phyloP scores from a whole-genome alignment of 1,140 invertebrate genomes.

The Trypoxylus dichotomus region DNA sequence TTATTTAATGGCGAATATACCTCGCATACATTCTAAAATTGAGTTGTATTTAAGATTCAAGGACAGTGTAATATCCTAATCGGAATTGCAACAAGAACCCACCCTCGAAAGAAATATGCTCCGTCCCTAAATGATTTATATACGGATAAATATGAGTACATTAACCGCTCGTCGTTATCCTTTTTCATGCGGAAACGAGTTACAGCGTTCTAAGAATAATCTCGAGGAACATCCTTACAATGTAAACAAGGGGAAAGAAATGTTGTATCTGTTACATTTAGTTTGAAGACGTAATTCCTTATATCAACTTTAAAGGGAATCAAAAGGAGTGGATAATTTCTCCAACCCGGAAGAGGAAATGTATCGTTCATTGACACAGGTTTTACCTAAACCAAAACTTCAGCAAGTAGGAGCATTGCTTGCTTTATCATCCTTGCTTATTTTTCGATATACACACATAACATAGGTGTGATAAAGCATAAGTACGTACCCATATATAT shows the following conservation, averaged over 20 bases:
- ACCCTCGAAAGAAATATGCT: neutral
- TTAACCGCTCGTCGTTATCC: neutral
- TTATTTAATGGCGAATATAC: too few species aligned
- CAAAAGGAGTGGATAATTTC: neutral
- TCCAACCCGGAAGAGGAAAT: neutral
- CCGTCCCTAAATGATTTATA: neutral
- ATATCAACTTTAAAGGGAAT: conserved; percentile 9
- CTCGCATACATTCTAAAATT: too few species aligned
- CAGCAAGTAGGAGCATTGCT: neutral
- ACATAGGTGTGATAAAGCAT: too few species aligned
- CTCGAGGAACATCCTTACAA: conserved; percentile 1
- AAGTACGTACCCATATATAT: too few species aligned
- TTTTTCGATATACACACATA: neutral
- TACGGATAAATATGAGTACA: conserved; percentile 5
- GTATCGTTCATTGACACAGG: neutral
- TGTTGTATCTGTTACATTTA: conserved; percentile 11
- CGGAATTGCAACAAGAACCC: neutral
- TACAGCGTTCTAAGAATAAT: neutral
- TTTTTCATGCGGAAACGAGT: neutral
- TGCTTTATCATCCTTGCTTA: neutral
- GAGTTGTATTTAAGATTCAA: too few species aligned
- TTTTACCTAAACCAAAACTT: neutral
- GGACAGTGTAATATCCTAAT: neutral
- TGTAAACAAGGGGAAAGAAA: conserved; percentile 19
- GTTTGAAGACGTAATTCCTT: neutral